A percentile compares a stretch with the other conserved stretches of the same genome.
phyloP scores from a whole-genome alignment of 2,888 invertebrate genomes.

The Allolobophora icterica region DNA sequence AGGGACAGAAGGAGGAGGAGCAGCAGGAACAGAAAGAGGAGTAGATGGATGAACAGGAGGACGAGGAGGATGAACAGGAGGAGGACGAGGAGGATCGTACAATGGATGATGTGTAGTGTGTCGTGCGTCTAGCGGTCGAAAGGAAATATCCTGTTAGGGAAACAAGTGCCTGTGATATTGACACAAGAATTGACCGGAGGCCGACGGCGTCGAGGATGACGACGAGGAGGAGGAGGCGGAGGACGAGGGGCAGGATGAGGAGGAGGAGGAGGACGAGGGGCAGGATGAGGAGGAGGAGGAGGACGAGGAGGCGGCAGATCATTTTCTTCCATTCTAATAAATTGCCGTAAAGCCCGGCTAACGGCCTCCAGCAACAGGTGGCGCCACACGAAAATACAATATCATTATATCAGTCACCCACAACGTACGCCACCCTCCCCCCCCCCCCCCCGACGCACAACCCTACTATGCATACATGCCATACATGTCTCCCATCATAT shows the following conservation, averaged over 20 bases:
- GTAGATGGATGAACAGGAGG: neutral
- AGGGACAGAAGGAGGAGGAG: too few relatives aligned
- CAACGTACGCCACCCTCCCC: too few relatives aligned
- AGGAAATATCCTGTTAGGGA: conserved; percentile 17
- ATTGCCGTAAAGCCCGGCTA: neutral
- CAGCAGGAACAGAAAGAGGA: neutral
- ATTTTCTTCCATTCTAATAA: neutral
- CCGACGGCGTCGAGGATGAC: neutral
- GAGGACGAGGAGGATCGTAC: neutral
- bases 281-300: neutral
- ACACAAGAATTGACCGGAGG: neutral
- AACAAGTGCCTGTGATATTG: conserved; percentile 4
- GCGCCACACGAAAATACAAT: neutral
- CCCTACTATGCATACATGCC: neutral
- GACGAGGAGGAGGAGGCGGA: conserved; percentile 2
- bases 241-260: conserved; percentile 26
- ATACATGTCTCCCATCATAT: too few relatives aligned
- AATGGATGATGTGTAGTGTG: conserved; percentile 3
- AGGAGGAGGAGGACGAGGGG: neutral
- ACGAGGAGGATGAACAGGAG: neutral
- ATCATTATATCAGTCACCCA: neutral
- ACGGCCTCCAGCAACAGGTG: neutral
- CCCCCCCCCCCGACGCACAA: neutral
- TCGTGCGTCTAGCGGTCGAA: neutral
- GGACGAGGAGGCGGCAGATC: neutral